Evolutionary conservation across 1,140 invertebrate genomes (phyloP).

Genomic region (Drosophila gunungcola): DNA sequence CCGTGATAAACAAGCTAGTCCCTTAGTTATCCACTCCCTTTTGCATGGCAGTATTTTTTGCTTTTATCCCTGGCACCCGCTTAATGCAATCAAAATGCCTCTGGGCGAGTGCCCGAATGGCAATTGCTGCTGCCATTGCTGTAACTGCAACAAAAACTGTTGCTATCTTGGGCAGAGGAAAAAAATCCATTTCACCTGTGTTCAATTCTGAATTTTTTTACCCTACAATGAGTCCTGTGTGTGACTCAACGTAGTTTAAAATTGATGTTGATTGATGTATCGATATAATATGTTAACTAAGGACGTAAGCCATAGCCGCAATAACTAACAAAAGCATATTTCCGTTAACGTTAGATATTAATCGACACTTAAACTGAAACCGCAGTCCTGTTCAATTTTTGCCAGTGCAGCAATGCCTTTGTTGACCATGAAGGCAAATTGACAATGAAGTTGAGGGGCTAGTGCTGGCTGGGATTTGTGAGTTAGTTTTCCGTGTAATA

Average conservation of each 20-base stretch:
- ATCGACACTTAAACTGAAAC: too few relatives aligned
- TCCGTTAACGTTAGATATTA: too few relatives aligned
- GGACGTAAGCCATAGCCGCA: background rate
- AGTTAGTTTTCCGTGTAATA: constrained; percentile 74
- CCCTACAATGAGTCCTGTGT: background rate
- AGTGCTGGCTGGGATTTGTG: constrained; percentile 48
- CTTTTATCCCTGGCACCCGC: constrained; percentile 26
- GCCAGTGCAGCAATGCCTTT: constrained; percentile 15
- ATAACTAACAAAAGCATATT: background rate
- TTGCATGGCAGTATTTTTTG: constrained; percentile 12
- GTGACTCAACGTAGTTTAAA: background rate
- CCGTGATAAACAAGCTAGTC: constrained; percentile 18
- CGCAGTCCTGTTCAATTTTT: background rate
- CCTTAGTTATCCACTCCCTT: constrained; percentile 15
- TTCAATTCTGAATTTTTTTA: background rate
- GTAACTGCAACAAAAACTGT: constrained; percentile 12
- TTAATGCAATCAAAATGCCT: constrained; percentile 62
- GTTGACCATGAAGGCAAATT: constrained; percentile 50
- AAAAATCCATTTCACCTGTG: background rate
- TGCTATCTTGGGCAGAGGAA: constrained; percentile 3
- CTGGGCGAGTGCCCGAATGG: constrained; percentile 36
- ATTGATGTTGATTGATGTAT: too few relatives aligned
- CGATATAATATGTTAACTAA: too few relatives aligned
- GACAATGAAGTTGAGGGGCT: constrained; percentile 44
- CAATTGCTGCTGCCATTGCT: constrained; percentile 18